Conservation (phyloP, 1,140 invertebrate species). For the Bombus sibiricus region DNA sequence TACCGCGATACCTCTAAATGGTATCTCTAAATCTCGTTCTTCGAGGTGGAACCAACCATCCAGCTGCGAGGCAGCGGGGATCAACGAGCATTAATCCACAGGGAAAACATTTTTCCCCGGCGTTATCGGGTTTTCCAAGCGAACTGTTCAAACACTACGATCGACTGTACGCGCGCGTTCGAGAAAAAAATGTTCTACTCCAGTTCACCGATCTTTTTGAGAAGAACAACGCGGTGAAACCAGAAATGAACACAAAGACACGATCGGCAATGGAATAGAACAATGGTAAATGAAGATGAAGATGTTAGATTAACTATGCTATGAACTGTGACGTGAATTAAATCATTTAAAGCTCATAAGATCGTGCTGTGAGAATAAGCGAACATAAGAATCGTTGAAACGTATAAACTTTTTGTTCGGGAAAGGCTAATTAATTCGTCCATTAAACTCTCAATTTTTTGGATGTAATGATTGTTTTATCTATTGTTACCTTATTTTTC, state of each 20-base stretch:
- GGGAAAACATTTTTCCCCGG: slow-evolving; percentile 39
- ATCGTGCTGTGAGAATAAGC: too few species aligned
- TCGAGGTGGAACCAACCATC: background rate
- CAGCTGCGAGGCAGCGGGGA: background rate
- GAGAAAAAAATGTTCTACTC: background rate
- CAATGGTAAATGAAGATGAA: background rate
- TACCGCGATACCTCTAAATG: background rate
- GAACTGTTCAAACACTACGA: slow-evolving; percentile 27
- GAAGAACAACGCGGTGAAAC: background rate
- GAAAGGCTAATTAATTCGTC: too few species aligned
- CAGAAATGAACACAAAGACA: background rate
- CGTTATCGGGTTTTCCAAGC: slow-evolving; percentile 38
- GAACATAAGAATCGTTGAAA: too few species aligned
- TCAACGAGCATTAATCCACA: slow-evolving; percentile 38
- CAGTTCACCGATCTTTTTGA: background rate
- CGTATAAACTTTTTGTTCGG: too few species aligned
- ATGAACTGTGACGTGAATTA: background rate
- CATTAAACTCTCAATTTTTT: too few species aligned
- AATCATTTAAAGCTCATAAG: too few species aligned
- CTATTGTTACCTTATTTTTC: too few species aligned
- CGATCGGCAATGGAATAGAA: background rate
- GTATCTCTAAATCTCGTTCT: slow-evolving; percentile 24
- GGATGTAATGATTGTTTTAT: too few species aligned
- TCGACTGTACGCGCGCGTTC: too few species aligned
- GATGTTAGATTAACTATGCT: background rate